Conservation (phyloP, 1,140 invertebrate species). For the Homalodisca vitripennis region DNA sequence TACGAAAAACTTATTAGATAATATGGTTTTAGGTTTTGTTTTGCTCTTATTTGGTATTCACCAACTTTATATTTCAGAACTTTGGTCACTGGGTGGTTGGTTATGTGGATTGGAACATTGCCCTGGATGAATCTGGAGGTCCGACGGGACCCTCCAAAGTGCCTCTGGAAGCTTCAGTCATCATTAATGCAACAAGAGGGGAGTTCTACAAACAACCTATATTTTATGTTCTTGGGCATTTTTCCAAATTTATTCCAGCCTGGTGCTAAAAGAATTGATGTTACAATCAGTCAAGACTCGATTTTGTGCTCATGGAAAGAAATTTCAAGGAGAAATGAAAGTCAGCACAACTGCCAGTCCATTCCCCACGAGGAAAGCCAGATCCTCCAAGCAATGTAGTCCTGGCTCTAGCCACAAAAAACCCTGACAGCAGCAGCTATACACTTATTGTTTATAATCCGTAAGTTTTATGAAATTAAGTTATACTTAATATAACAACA, state of each 20-base stretch:
- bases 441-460: constrained; percentile 16
- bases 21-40: no score
- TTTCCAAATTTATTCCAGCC: constrained; percentile 78
- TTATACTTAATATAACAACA: no score
- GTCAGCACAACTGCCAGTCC: neutral
- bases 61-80: no score
- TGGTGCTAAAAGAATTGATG: constrained; percentile 54
- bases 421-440: constrained; percentile 23
- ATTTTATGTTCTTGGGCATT: constrained; percentile 84
- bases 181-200: constrained; percentile 62
- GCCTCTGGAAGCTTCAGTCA: constrained; percentile 73
- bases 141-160: constrained; percentile 74
- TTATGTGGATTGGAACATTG: constrained; percentile 91
- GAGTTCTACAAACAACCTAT: constrained; percentile 89
- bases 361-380: neutral
- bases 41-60: no score
- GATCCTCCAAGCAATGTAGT: neutral
- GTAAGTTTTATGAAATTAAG: constrained; percentile 17
- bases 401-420: neutral
- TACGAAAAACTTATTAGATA: no score
- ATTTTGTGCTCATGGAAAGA: no score
- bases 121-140: constrained; percentile 72
- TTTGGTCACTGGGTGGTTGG: constrained; percentile 67
- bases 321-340: no score
- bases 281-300: neutral